A percentile compares a stretch with the other conserved stretches of the same genome.
phyloP scores from a whole-genome alignment of 2,797 vertebrate genomes.

The Hyperoplus lanceolatus region DNA sequence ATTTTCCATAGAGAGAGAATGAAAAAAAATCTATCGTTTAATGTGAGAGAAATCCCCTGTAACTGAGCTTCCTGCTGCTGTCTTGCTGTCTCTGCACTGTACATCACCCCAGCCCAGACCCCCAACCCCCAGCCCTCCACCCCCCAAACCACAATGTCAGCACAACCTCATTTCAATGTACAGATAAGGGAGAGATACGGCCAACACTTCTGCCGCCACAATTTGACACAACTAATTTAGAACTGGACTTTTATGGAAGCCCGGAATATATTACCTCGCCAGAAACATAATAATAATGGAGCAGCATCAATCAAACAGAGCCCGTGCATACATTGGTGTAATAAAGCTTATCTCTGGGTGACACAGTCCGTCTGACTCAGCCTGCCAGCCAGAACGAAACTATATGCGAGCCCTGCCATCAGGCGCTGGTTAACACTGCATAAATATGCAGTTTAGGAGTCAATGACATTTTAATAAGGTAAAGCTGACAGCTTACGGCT shows the following conservation, averaged over 20 bases:
- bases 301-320: constrained; percentile 84
- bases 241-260: constrained; percentile 76
- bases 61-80: constrained; percentile 38
- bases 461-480: constrained; percentile 88
- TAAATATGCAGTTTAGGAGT: constrained; percentile 86
- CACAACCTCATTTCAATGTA: constrained; percentile 79
- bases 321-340: constrained; percentile 78
- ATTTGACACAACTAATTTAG: constrained; percentile 87
- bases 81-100: constrained; percentile 20
- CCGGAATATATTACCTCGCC: constrained; percentile 82
- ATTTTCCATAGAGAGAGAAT: constrained; percentile 41
- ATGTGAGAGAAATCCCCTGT: constrained; percentile 52
- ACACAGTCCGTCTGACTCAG: constrained; percentile 84
- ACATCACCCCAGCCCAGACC: constrained; percentile 22
- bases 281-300: constrained; percentile 83
- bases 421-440: constrained; percentile 80
- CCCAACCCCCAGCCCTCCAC: neutral
- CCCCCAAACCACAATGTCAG: constrained; percentile 63
- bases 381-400: constrained; percentile 68
- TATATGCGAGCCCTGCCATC: constrained; percentile 72
- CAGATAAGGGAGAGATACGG: constrained; percentile 74
- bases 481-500: constrained; percentile 77
- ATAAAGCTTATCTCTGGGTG: constrained; percentile 88
- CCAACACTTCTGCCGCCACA: constrained; percentile 76
- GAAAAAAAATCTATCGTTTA: constrained; percentile 60